A percentile compares a stretch with the other conserved stretches of the same genome.
Conservation (phyloP, 2,888 invertebrate species). For the Leucophora obtusa region DNA sequence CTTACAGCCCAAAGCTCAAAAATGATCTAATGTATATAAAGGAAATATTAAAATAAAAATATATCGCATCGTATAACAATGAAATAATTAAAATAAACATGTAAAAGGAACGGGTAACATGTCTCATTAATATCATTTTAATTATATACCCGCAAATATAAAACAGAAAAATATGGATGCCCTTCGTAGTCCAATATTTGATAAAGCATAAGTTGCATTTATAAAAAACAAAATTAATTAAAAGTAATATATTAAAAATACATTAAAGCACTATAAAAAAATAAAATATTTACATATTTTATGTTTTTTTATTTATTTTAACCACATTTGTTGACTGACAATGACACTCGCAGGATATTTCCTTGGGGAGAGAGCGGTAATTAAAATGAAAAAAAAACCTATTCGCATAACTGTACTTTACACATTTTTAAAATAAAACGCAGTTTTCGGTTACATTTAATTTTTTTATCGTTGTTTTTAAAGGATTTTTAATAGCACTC, state of each 20-base stretch:
- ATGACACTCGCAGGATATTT: constrained; percentile 50
- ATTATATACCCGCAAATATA: constrained; percentile 17
- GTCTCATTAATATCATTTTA: constrained; percentile 22
- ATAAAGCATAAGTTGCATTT: not conserved
- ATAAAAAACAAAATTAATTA: constrained; percentile 2
- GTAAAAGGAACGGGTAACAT: not conserved
- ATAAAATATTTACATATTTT: constrained; percentile 39
- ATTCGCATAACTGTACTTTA: not conserved
- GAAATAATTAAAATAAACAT: constrained; percentile 9
- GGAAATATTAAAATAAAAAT: not conserved
- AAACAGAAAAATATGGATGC: not conserved
- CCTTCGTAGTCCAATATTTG: not conserved
- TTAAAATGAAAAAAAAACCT: not conserved
- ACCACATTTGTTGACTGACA: constrained; percentile 58
- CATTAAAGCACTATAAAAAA: constrained; percentile 37
- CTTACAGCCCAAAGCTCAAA: too few species aligned
- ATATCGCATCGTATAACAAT: too few species aligned
- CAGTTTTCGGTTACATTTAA: constrained; percentile 40
- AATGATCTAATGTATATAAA: not conserved
- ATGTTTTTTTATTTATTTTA: constrained; percentile 25
- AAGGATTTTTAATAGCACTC: constrained; percentile 4
- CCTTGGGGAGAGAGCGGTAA: constrained; percentile 11
- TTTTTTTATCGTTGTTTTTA: constrained; percentile 23
- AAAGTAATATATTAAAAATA: constrained; percentile 22
- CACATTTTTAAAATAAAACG: constrained; percentile 31